Evolutionary conservation across 2,888 invertebrate species (phyloP), one percentile per base, ranked within the genome.

Genomic region (Hemaris fuciformis): DNA sequence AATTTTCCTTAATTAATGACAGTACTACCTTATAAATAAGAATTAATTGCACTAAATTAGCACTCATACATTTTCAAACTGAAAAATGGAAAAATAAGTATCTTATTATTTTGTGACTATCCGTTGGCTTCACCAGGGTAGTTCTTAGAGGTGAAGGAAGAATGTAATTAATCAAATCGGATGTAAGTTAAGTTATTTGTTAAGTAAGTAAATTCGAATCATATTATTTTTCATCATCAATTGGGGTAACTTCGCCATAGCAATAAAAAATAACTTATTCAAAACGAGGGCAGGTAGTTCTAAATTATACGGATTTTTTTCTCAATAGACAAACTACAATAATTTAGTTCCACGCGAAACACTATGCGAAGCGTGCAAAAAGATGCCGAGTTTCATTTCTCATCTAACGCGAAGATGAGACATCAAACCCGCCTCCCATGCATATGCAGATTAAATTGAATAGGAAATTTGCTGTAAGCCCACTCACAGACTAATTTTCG

Each of bases 371-470:
- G n/a, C 53, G 31, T 4, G 31, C 10, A 53, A 46, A 46, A 27
- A 53, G 18, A 31, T 18, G n/a, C 27, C 31, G 53, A 18, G 31
- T 53, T 27, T 27, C 25, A 53, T 53, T 53, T 25, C 46, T 46
- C 25, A 25, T 48, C 27, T 27, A 53, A 27, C 53, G 27, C 7
- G 15, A 45, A 48, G 48, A 48, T 53, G 53, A 53, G 10, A 53
- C 53, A 31, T 53, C 53, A 31, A 53, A 53, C 53, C 46, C 53
- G 53, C 18, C 10, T 48, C 18, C 31, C 53, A 53, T 53, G 53
- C 53, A 53, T 53, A 53, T 53, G 53, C 53, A 53, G 53, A 53
- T 53, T 53, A 53, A 53, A 53, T 53, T 53, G 53, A 53, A 53
- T 53, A 53, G 53, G 53, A 53, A 53, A 53, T 53, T 31, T 53